These are phyloP conservation scores for Hylomyscus alleni DNA, from an alignment of 2,797 vertebrate species.

Conservation along the genomic window DNA sequence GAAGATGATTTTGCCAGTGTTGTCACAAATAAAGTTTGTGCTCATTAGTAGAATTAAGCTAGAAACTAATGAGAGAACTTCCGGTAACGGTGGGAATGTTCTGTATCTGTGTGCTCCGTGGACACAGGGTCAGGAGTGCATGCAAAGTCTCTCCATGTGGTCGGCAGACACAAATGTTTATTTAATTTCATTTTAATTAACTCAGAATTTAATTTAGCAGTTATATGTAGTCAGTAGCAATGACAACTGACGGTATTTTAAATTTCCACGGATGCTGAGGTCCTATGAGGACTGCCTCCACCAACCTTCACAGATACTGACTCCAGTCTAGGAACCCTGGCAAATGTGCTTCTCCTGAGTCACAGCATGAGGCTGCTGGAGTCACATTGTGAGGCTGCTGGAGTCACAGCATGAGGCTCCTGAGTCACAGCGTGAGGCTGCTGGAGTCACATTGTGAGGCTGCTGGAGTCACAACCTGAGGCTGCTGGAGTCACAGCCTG, in stretches of 20 bases:
- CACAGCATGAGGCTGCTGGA: neutral
- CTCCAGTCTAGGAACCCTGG: neutral
- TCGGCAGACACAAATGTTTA: neutral
- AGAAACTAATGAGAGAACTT: neutral
- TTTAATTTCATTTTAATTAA: neutral
- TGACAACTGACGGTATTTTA: neutral
- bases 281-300: neutral
- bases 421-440: neutral
- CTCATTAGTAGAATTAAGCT: neutral
- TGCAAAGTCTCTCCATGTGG: neutral
- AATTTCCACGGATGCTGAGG: neutral
- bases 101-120: neutral
- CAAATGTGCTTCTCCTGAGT: constrained; percentile 19
- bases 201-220: constrained; percentile 45
- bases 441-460: neutral
- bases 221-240: neutral
- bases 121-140: neutral
- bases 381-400: too few species aligned
- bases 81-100: neutral
- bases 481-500: too few species aligned
- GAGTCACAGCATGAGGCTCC: neutral
- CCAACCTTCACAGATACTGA: neutral
- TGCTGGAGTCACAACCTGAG: too few species aligned
- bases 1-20: neutral
- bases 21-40: neutral